Percentiles rank a stretch among this genome's conserved stretches.
These are phyloP conservation scores for Drosophila willistoni DNA, from an alignment of 1,140 invertebrate genomes.

Conservation along the genomic window DNA sequence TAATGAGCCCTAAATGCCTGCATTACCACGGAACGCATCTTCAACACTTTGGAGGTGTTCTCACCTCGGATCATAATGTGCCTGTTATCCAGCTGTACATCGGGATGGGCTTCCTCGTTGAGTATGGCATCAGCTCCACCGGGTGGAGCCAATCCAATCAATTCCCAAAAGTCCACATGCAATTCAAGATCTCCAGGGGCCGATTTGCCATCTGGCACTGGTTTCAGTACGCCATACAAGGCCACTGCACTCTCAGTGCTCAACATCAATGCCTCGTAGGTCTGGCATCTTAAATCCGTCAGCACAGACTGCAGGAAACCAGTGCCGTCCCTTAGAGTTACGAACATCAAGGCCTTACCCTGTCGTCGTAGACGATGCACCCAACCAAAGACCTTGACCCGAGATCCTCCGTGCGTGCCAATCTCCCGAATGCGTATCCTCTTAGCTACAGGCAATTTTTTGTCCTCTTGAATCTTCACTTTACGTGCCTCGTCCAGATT, in stretches of 20 bases:
- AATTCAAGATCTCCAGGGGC: slow-evolving; percentile 98
- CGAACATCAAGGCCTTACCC: slow-evolving; percentile 96
- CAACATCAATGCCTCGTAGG: slow-evolving; percentile 94
- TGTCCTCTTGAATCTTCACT: slow-evolving; percentile 92
- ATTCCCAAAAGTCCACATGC: slow-evolving; percentile 96
- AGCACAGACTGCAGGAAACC: slow-evolving; percentile 98
- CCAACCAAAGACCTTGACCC: slow-evolving; percentile 96
- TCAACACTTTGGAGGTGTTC: slow-evolving; percentile 96
- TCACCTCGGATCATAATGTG: slow-evolving; percentile 99
- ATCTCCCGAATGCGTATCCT: slow-evolving; percentile 92
- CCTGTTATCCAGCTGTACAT: slow-evolving; percentile 98
- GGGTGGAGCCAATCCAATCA: slow-evolving; percentile 94
- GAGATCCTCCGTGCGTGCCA: slow-evolving; percentile 85
- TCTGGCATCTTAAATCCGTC: slow-evolving; percentile 95
- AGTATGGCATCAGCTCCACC: slow-evolving; percentile 98
- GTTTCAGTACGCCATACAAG: slow-evolving; percentile 92
- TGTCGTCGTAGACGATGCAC: slow-evolving; percentile 96
- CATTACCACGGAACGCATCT: slow-evolving; percentile 94
- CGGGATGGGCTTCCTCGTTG: slow-evolving; percentile 98
- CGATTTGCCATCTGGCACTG: slow-evolving; percentile 95
- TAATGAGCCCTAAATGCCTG: slow-evolving; percentile 98
- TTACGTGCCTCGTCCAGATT: slow-evolving; percentile 97
- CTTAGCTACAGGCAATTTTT: slow-evolving; percentile 88
- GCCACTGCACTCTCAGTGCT: slow-evolving; percentile 95
- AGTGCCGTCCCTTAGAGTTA: slow-evolving; percentile 97